Conservation (phyloP, 2,113 vertebrate species). For the Pogona vitticeps region DNA sequence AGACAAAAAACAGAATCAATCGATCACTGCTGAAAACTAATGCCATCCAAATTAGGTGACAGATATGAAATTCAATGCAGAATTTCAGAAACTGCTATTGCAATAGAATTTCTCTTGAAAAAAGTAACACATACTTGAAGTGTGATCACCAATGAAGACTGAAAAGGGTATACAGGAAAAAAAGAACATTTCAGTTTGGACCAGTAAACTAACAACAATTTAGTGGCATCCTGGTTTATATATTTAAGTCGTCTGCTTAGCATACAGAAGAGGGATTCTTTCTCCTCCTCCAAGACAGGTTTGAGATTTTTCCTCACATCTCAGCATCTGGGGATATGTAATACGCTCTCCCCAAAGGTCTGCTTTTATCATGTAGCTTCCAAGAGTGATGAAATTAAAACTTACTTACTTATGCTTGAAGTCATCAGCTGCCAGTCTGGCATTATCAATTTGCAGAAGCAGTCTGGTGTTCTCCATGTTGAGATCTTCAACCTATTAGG, state of each 20-base stretch:
- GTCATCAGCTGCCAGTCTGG: slow-evolving; percentile 75
- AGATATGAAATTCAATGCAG: neutral
- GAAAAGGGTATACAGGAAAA: neutral
- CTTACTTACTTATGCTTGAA: slow-evolving; percentile 78
- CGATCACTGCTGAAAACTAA: neutral
- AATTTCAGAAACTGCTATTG: neutral
- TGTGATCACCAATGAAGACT: neutral
- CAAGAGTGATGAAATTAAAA: neutral
- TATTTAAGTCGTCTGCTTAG: neutral
- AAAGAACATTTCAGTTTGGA: too few species aligned
- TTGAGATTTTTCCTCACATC: neutral
- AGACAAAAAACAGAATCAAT: neutral
- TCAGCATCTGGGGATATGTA: neutral
- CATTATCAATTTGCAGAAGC: slow-evolving; percentile 76
- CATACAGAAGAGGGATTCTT: neutral
- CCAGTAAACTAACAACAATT: too few species aligned
- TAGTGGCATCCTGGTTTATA: neutral
- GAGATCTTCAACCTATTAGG: slow-evolving; percentile 71
- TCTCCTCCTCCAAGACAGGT: neutral
- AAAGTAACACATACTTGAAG: neutral
- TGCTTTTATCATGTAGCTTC: neutral
- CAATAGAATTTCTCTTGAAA: neutral
- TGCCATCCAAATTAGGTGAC: neutral
- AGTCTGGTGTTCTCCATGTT: slow-evolving; percentile 76
- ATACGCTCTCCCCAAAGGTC: neutral